Evolutionary conservation across 2,797 vertebrate species (phyloP), one percentile per base, ranked within the genome.

Genomic region (Lithobates pipiens): DNA sequence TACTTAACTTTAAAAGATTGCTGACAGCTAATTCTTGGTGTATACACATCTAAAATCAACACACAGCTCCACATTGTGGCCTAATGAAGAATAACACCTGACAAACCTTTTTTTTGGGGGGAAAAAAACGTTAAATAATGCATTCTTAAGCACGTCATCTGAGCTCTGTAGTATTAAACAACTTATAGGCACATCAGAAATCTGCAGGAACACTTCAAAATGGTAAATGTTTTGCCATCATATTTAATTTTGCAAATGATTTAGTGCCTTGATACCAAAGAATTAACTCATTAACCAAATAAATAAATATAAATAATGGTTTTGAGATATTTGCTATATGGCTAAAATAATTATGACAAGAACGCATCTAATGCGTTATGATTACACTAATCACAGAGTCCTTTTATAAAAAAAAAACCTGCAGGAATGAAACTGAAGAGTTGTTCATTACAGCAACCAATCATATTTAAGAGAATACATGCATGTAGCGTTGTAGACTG

Each of bases 261-360:
- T 44, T 11, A 44, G 44, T 46, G 44, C 50, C 15, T 50, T 50
- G 21, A 61, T 32, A 34, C 75, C 75, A 76, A 77, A 77, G 23
- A 65, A 42, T n/a, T 10, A 15, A 34, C n/a, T 63, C n/a, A 61
- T 42, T 65, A 65, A 77, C 29, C 76, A 77, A 77, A 77, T 13
- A 42, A 61, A 71, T 34, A 15, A 25, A 25, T 25, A 39, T 1
- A 21, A 61, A 61, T 23, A n/a, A n/a, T 61, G 21, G 54, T 23
- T 9, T 61, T 61, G n/a, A 8, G 21, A n/a, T 61, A 21, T 57
- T 18, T 57, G 50, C 50, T 57, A 57, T 18, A 57, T 57, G 18
- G 44, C 44, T 46, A 46, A 3, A 46, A 46, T 46, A 44, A 3
- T 46, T 13, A 10, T 39, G 39, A 39, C 39, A 39, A 39, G 39